Evolutionary conservation across 2,888 invertebrate species (phyloP).

Genomic region (Tetheella fluctuosa): DNA sequence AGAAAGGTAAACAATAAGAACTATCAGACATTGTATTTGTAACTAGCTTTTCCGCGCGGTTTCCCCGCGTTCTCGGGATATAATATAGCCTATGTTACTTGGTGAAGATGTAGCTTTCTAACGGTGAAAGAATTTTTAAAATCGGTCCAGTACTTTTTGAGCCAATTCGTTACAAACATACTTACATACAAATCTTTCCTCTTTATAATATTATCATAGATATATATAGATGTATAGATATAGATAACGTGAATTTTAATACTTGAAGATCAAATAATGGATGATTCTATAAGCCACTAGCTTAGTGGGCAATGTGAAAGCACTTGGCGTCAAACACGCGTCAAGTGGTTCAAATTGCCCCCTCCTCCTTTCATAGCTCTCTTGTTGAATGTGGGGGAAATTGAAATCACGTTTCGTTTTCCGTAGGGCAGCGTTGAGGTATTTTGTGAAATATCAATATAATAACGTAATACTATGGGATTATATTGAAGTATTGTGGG

Average conservation of each 20-base stretch:
- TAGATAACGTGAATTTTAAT: conserved; percentile 53
- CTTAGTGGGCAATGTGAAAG: conserved; percentile 60
- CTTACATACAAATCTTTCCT: too few species aligned
- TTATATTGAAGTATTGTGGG: conserved; percentile 14
- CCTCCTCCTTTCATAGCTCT: conserved; percentile 34
- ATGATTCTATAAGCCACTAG: conserved; percentile 67
- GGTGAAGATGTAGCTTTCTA: too few species aligned
- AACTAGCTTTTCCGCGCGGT: too few species aligned
- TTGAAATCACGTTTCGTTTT: conserved; percentile 70
- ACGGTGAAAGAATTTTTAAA: too few species aligned
- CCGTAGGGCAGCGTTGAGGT: conserved; percentile 44
- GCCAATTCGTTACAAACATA: too few species aligned
- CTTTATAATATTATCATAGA: too few species aligned
- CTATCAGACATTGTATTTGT: conserved; percentile 36
- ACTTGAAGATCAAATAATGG: conserved; percentile 68
- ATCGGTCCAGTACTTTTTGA: too few species aligned
- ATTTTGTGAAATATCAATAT: conserved; percentile 51
- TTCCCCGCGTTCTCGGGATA: too few species aligned
- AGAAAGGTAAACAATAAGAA: conserved; percentile 24
- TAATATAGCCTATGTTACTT: too few species aligned
- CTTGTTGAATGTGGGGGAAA: conserved; percentile 70
- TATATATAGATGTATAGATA: too few species aligned
- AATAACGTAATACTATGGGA: conserved; percentile 35
- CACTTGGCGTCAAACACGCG: conserved; percentile 69
- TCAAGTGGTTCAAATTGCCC: conserved; percentile 71